Conservation (phyloP, 2,797 vertebrate species). For the Molossus molossus region DNA sequence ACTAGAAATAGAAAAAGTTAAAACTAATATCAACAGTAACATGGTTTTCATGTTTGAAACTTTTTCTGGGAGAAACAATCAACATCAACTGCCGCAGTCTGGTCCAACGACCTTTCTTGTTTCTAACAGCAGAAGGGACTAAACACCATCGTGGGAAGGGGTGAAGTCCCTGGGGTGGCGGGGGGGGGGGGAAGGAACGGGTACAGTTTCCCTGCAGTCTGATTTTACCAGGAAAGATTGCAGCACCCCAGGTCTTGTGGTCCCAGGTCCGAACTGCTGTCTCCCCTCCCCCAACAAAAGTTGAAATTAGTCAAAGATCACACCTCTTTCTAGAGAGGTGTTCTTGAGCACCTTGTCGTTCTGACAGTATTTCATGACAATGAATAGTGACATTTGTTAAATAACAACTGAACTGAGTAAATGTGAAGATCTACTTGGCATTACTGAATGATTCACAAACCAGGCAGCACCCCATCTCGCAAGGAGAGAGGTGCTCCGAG, state of each 20-base stretch:
- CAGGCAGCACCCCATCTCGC: not conserved
- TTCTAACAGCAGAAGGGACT: not conserved
- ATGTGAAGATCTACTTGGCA: not conserved
- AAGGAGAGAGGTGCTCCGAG: not conserved
- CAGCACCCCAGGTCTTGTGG: accelerated
- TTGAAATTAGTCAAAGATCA: not conserved
- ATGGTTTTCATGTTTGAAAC: not conserved
- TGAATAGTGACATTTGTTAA: conserved; percentile 91
- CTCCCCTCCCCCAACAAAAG: not conserved
- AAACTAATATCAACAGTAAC: not conserved
- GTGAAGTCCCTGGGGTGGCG: accelerated
- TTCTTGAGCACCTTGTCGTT: not conserved
- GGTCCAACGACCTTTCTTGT: not conserved
- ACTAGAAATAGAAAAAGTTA: not conserved
- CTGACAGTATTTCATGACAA: conserved; percentile 67
- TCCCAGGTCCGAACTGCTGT: not conserved
- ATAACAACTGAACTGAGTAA: not conserved
- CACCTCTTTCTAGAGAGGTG: not conserved
- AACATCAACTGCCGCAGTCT: too few species aligned
- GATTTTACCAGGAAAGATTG: accelerated
- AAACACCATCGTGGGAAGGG: not conserved
- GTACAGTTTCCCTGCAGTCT: accelerated
- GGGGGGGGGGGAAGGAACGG: not conserved
- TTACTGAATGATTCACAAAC: not conserved
- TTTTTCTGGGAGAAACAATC: not conserved